Evolutionary conservation across 2,888 invertebrate species (phyloP), one percentile per base, ranked within the genome.

Genomic region (Nymphalis polychloros): DNA sequence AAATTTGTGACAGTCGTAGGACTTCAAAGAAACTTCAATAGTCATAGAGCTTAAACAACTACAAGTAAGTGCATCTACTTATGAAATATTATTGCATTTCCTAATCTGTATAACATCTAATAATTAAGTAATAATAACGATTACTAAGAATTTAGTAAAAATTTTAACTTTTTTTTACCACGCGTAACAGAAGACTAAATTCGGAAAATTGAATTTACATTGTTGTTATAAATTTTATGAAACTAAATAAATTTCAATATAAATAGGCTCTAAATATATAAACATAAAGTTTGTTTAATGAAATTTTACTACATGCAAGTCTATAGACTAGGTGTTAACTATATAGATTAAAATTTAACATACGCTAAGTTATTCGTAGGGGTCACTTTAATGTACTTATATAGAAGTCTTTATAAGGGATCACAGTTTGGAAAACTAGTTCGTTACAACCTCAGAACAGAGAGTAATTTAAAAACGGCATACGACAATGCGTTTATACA

Each of bases 381-480:
- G 81, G 76, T 81, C 80, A 79, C 70, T 79, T 81, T 79, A 79
- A 79, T 77, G 83, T 87, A 89, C 91, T 89, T 91, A 92, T 80
- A 83, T 89, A 91, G 89, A 92, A 92, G 92, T 92, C 92, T 92
- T 92, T 90, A 89, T 87, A 85, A 88, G 91, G 92, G 91, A 92
- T 92, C 92, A 92, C 92, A 92, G 92, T 87, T 88, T 89, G 91
- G 91, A 89, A 89, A 91, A 88, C 90, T 92, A 90, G 86, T 84
- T 86, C 83, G 79, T 84, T 86, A 88, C 84, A 84, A 63, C 59
- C 64, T 64, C 48, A 67, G 66, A 67, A 67, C 66, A 52, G 60
- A 60, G 52, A 65, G 65, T 5, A 61, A 52, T 27, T 41, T 61
- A 53, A 49, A 64, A 61, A 64, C n/a, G 50, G n/a, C 3, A 57